phyloP scores from a whole-genome alignment of 2,888 invertebrate genomes.

The Drosophila setosimentum region DNA sequence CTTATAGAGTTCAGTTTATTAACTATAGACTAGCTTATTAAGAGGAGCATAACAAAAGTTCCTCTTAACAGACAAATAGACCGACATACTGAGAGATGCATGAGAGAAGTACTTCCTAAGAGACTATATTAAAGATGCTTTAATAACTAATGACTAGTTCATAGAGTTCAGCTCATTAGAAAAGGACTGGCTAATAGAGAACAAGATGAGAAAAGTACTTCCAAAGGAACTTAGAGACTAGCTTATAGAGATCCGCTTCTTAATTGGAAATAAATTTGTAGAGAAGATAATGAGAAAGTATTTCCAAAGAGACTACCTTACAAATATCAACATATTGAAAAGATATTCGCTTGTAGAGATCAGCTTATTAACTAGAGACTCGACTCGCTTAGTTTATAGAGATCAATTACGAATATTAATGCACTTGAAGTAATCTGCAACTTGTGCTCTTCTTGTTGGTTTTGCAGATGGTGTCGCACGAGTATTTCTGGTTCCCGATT shows the following conservation, averaged over 20 bases:
- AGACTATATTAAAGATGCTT: background rate
- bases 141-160: background rate
- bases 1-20: background rate
- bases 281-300: too few species aligned
- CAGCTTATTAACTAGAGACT: background rate
- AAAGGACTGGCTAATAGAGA: background rate
- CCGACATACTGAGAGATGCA: fast-evolving
- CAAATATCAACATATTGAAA: background rate
- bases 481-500: conserved; percentile 85
- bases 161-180: background rate
- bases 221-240: background rate
- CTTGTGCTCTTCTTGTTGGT: background rate
- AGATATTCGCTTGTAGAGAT: background rate
- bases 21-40: background rate
- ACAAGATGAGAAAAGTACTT: background rate
- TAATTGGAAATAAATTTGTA: background rate
- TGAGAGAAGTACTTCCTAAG: background rate
- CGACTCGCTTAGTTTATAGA: background rate
- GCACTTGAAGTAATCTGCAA: background rate
- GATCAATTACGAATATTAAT: background rate
- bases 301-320: background rate
- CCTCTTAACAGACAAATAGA: background rate
- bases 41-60: background rate
- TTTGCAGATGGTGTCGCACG: conserved; percentile 84
- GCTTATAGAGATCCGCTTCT: background rate